These are phyloP conservation scores for Notocelia uddmanniana DNA, from an alignment of 2,888 invertebrate genomes.

Conservation along the genomic window DNA sequence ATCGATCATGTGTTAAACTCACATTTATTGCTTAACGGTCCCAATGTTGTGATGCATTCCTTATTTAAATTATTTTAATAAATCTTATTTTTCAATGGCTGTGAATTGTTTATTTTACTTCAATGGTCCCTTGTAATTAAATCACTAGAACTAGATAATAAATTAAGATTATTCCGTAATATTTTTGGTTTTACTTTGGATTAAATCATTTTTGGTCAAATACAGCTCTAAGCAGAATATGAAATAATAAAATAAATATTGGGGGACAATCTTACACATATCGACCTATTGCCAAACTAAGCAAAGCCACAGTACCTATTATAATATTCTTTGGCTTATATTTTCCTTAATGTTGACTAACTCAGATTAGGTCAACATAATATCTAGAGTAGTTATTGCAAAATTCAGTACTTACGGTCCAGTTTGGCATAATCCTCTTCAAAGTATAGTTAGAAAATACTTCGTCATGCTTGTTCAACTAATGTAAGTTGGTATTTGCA, in stretches of 20 bases:
- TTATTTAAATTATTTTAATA: slow-evolving; percentile 9
- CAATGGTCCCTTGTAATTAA: neutral
- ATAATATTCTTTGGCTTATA: no score
- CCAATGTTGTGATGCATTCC: slow-evolving; percentile 4
- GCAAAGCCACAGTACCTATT: no score
- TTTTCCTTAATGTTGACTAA: no score
- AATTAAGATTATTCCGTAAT: no score
- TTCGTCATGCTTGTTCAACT: neutral
- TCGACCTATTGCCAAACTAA: no score
- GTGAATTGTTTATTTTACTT: slow-evolving; percentile 2
- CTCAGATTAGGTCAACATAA: neutral
- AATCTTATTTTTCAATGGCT: slow-evolving; percentile 16
- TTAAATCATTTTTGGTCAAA: no score
- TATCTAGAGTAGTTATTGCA: neutral
- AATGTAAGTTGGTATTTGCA: no score
- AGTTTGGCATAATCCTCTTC: neutral
- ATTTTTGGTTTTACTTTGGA: no score
- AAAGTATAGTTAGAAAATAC: neutral
- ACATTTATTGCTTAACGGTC: neutral
- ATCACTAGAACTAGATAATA: neutral
- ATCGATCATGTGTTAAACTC: neutral
- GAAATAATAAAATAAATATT: no score
- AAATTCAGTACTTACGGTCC: neutral
- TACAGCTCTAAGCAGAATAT: no score
- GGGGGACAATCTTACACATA: no score